Percentiles rank a stretch among this genome's conserved stretches.
Evolutionary conservation across 1,140 invertebrate genomes (phyloP).

Genomic region (Popillia japonica): DNA sequence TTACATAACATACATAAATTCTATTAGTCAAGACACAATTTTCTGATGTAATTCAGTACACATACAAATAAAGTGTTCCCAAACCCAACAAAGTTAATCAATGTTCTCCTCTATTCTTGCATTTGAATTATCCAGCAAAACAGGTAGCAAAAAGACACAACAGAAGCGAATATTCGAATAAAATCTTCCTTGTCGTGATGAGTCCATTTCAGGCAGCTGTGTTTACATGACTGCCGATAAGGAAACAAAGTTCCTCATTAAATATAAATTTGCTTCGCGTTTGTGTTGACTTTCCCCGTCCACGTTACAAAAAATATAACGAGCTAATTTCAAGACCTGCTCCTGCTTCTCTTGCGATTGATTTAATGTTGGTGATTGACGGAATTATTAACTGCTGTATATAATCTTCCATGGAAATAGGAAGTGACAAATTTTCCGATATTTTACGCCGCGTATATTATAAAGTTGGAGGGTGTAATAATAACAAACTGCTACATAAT

Average conservation of each 20-base stretch:
- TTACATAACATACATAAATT: too few species aligned
- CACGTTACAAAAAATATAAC: background rate
- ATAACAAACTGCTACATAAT: background rate
- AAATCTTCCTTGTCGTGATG: background rate
- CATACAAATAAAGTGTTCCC: background rate
- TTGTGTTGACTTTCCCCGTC: background rate
- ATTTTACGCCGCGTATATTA: background rate
- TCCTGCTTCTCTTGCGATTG: background rate
- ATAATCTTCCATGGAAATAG: background rate
- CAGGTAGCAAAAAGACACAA: background rate
- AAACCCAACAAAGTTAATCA: background rate
- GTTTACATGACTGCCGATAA: background rate
- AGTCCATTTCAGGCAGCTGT: background rate
- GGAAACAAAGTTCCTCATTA: background rate
- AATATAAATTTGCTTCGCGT: background rate
- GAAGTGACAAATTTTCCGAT: background rate
- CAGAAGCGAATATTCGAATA: background rate
- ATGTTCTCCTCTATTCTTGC: background rate
- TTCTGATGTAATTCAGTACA: background rate
- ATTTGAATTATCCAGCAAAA: background rate
- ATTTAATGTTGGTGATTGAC: slow-evolving; percentile 10
- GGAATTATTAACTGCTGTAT: slow-evolving; percentile 5
- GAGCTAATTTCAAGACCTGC: background rate
- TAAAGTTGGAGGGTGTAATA: background rate
- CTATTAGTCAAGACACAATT: background rate